Conservation (phyloP, 2,113 vertebrate species). For the Pomatostomus ruficeps region DNA sequence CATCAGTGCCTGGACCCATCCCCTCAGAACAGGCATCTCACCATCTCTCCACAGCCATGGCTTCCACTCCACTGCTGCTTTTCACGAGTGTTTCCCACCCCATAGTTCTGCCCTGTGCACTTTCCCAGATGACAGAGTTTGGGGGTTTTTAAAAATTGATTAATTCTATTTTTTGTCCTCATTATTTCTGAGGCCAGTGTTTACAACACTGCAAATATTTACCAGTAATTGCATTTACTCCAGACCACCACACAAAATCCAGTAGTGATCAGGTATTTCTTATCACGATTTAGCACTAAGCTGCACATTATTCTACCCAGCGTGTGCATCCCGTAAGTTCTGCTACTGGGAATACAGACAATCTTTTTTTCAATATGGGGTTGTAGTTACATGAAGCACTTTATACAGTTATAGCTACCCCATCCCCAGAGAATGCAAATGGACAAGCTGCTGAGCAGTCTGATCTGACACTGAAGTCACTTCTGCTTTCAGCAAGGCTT, state of each 20-base stretch:
- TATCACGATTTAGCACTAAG: neutral
- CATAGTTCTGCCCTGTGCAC: neutral
- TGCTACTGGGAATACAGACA: neutral
- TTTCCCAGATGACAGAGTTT: neutral
- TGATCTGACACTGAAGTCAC: neutral
- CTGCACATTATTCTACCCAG: neutral
- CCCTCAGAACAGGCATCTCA: neutral
- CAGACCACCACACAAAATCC: neutral
- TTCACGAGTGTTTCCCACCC: neutral
- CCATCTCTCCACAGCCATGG: neutral
- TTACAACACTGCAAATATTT: neutral
- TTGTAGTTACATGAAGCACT: neutral
- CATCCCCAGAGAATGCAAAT: neutral
- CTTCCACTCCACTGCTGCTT: neutral
- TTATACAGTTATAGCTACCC: neutral
- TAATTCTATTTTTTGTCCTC: neutral
- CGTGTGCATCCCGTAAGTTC: neutral
- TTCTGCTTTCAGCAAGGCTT: neutral
- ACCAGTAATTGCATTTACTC: neutral
- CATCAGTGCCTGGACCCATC: neutral
- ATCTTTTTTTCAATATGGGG: neutral
- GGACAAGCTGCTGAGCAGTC: neutral
- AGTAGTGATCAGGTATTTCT: neutral
- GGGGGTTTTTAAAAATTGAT: neutral
- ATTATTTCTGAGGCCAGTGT: neutral